Evolutionary conservation across 1,140 invertebrate genomes (phyloP).

Genomic region (Drosophila parabipectinata): DNA sequence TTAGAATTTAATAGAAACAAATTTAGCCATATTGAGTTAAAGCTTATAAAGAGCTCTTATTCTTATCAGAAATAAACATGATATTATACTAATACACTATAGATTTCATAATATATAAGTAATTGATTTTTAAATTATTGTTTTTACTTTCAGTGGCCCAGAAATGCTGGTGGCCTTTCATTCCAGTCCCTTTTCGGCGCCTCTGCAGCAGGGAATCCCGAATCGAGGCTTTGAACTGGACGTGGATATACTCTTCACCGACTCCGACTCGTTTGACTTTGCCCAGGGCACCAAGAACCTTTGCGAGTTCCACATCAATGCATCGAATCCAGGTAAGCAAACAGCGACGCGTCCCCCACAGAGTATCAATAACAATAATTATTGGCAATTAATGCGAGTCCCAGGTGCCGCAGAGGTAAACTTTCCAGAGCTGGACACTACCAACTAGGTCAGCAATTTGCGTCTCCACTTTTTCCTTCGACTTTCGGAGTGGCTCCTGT

Average conservation of each 20-base stretch:
- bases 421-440: constrained; percentile 6
- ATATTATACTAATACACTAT: too few relatives aligned
- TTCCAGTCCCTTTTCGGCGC: constrained; percentile 90
- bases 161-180: constrained; percentile 94
- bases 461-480: constrained; percentile 1
- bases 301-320: constrained; percentile 90
- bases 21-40: constrained; percentile 14
- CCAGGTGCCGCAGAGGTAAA: constrained; percentile 4
- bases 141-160: constrained; percentile 86
- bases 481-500: background rate
- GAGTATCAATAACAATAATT: constrained; percentile 29
- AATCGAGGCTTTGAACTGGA: constrained; percentile 92
- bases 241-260: constrained; percentile 93
- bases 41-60: constrained; percentile 5
- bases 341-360: background rate
- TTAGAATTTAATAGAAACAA: constrained; percentile 16
- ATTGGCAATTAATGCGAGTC: constrained; percentile 23
- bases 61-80: background rate
- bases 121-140: background rate
- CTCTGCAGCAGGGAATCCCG: constrained; percentile 87
- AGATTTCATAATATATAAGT: background rate
- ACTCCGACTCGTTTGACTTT: constrained; percentile 91
- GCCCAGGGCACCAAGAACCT: constrained; percentile 86
- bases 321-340: constrained; percentile 85
- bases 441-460: constrained; percentile 28